These are phyloP conservation scores for Corythornis vintsioides DNA, from an alignment of 2,113 vertebrate species.

Conservation along the genomic window DNA sequence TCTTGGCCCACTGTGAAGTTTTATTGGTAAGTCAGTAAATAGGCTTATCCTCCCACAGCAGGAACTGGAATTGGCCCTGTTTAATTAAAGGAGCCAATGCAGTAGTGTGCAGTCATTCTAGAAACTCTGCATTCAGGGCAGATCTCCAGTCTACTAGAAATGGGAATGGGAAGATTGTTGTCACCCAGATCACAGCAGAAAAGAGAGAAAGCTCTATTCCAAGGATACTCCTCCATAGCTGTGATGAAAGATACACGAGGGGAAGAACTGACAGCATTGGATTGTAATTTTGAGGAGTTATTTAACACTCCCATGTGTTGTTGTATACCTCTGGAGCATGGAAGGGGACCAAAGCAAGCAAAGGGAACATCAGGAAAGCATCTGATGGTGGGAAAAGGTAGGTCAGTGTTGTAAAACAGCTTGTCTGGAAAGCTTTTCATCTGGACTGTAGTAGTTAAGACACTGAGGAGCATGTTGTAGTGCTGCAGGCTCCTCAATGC, in stretches of 20 bases:
- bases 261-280: background rate
- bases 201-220: background rate
- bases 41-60: background rate
- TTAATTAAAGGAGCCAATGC: background rate
- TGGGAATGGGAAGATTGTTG: background rate
- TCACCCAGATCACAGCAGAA: background rate
- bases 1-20: background rate
- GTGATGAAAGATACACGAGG: background rate
- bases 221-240: background rate
- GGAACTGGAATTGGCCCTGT: constrained; percentile 18
- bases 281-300: background rate
- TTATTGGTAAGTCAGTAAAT: constrained; percentile 17
- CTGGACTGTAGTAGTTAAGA: background rate
- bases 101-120: background rate
- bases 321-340: background rate
- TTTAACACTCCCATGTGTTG: background rate
- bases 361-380: background rate
- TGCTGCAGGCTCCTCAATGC: background rate
- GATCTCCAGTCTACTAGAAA: background rate
- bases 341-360: background rate
- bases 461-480: background rate
- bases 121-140: background rate
- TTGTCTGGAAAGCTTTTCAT: background rate
- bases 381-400: background rate
- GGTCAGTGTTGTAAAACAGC: background rate